Percentiles rank a stretch among this genome's conserved stretches.
Conservation (phyloP, 2,797 vertebrate species). For the Salmo trutta region DNA sequence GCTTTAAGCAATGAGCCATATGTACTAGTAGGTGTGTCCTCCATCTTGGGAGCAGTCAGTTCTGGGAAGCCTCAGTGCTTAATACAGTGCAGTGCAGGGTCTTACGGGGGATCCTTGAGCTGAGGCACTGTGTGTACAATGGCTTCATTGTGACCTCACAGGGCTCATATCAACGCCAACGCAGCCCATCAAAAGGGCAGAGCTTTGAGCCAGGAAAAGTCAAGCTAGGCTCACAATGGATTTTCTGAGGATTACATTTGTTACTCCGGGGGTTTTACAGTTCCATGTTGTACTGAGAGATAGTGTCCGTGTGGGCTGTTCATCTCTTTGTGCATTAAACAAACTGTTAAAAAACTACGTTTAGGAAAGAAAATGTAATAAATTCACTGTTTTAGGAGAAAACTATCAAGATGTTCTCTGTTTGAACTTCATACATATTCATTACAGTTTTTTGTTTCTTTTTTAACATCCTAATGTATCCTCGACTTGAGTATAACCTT, state of each 20-base stretch:
- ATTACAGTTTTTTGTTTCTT: neutral
- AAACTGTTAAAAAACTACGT: too few relatives aligned
- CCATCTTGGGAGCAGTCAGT: slow-evolving; percentile 20
- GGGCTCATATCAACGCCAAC: slow-evolving; percentile 36
- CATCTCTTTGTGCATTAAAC: neutral
- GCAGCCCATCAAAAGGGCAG: slow-evolving; percentile 29
- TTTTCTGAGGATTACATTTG: neutral
- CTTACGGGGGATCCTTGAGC: neutral
- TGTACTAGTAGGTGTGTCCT: slow-evolving; percentile 28
- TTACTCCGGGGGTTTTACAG: neutral
- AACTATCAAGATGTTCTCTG: neutral
- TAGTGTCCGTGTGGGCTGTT: neutral
- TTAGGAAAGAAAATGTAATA: neutral
- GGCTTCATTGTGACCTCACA: slow-evolving; percentile 47
- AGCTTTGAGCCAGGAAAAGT: slow-evolving; percentile 35
- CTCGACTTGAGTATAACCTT: neutral
- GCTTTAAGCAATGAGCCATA: slow-evolving; percentile 24
- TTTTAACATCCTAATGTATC: neutral
- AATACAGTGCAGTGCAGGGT: slow-evolving; percentile 7
- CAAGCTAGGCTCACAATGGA: slow-evolving; percentile 14
- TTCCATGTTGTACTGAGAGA: neutral
- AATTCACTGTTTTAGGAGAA: neutral
- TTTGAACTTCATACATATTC: neutral
- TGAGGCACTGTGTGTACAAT: slow-evolving; percentile 42
- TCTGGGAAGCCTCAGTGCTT: slow-evolving; percentile 25